Conservation (phyloP, 2,797 vertebrate genomes). For the Poeciliopsis presidionis region DNA sequence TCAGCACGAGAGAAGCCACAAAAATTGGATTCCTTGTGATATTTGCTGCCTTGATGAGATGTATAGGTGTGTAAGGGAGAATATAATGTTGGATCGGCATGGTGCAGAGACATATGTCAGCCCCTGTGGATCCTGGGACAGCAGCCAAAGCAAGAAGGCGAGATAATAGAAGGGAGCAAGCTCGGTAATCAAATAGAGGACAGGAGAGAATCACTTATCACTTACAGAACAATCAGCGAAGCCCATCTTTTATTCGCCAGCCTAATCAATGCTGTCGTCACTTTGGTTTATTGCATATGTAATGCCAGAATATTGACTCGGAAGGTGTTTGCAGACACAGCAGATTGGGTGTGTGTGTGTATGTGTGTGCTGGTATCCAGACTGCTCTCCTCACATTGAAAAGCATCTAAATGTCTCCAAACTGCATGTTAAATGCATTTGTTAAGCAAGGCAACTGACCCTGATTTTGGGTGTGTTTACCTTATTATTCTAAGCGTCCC, state of each 20-base stretch:
- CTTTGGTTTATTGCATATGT: constrained; percentile 68
- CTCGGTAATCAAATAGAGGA: constrained; percentile 65
- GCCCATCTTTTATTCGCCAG: constrained; percentile 66
- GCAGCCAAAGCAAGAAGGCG: constrained; percentile 60
- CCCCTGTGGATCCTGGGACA: constrained; percentile 68
- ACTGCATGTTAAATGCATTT: constrained; percentile 58
- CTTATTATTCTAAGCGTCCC: constrained; percentile 77
- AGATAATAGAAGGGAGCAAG: constrained; percentile 62
- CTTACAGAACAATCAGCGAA: constrained; percentile 67
- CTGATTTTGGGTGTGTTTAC: constrained; percentile 72
- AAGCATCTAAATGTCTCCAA: constrained; percentile 39
- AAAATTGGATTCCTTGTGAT: constrained; percentile 29
- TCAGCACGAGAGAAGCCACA: constrained; percentile 1
- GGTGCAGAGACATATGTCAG: constrained; percentile 69
- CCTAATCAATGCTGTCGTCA: constrained; percentile 72
- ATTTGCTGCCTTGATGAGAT: constrained; percentile 46
- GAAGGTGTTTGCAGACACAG: constrained; percentile 45
- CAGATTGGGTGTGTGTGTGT: constrained; percentile 28
- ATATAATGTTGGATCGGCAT: constrained; percentile 64
- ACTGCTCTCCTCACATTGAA: constrained; percentile 34
- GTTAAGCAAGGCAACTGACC: constrained; percentile 51
- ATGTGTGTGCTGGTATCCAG: background rate
- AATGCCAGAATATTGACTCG: constrained; percentile 65
- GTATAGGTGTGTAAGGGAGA: constrained; percentile 56
- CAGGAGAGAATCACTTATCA: constrained; percentile 68